Percentiles rank a stretch among this genome's conserved stretches.
These are phyloP conservation scores for Bradypodion ventrale DNA, from an alignment of 2,797 vertebrate genomes.

Conservation along the genomic window DNA sequence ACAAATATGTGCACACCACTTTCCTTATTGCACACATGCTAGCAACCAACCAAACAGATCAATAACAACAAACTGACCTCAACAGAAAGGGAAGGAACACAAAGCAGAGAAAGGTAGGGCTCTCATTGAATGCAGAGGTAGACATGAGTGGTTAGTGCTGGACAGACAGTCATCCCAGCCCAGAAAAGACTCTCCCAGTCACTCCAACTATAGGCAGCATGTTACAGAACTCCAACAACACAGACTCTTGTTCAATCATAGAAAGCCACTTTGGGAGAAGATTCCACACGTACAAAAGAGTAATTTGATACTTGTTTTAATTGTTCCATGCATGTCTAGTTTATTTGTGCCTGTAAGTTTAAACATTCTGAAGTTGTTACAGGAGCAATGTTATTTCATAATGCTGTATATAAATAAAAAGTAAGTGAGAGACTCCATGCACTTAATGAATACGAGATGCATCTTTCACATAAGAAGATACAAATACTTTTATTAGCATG, in stretches of 20 bases:
- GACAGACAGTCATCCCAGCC: no score
- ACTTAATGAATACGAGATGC: neutral
- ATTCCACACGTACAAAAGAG: neutral
- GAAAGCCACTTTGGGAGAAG: neutral
- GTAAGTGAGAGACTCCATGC: neutral
- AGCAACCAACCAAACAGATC: no score
- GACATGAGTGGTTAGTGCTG: no score
- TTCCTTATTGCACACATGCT: no score
- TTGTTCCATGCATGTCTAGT: neutral
- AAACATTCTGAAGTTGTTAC: neutral
- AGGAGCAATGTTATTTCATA: neutral
- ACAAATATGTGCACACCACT: no score
- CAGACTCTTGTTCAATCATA: neutral
- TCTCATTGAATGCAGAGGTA: no score
- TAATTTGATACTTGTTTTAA: neutral
- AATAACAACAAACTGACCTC: no score
- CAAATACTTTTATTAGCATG: conserved; percentile 14
- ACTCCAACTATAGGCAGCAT: no score
- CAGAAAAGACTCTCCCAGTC: no score
- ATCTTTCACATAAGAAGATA: neutral
- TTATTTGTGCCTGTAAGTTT: neutral
- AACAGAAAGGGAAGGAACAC: no score
- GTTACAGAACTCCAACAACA: no score
- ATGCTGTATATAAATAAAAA: neutral
- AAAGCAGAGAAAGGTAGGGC: no score